Conservation (phyloP, 2,888 invertebrate genomes). For the Anarsia innoxiella region DNA sequence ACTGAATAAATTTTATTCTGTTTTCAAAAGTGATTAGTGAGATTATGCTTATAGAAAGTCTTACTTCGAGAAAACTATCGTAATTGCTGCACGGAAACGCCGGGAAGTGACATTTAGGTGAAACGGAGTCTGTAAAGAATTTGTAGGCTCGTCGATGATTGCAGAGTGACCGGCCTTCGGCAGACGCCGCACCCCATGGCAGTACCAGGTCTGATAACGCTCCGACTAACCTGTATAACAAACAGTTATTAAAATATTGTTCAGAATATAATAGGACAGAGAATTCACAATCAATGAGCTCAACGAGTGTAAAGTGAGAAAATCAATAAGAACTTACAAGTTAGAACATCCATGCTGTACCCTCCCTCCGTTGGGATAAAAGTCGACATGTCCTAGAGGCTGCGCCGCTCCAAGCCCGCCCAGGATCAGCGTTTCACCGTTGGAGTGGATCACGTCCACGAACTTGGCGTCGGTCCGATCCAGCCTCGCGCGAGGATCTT, state of each 20-base stretch:
- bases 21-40: too few species aligned
- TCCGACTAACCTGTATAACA: constrained; percentile 80
- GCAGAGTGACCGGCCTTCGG: constrained; percentile 90
- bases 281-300: too few species aligned
- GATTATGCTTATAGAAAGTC: neutral
- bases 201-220: constrained; percentile 93
- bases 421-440: constrained; percentile 92
- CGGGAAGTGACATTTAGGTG: constrained; percentile 92
- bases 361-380: constrained; percentile 93
- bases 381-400: constrained; percentile 94
- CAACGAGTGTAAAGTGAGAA: too few species aligned
- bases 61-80: constrained; percentile 83
- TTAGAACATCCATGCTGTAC: constrained; percentile 95
- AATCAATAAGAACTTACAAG: constrained; percentile 74
- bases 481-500: constrained; percentile 87
- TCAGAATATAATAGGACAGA: too few species aligned
- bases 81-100: constrained; percentile 91
- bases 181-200: constrained; percentile 79
- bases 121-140: constrained; percentile 95
- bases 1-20: neutral
- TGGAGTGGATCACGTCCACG: constrained; percentile 95
- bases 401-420: constrained; percentile 93
- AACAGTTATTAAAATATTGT: too few species aligned
- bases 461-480: constrained; percentile 91
- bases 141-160: constrained; percentile 95